A percentile compares a stretch with the other conserved stretches of the same genome.
Conservation (phyloP, 2,113 vertebrate species). For the Colossoma macropomum region DNA sequence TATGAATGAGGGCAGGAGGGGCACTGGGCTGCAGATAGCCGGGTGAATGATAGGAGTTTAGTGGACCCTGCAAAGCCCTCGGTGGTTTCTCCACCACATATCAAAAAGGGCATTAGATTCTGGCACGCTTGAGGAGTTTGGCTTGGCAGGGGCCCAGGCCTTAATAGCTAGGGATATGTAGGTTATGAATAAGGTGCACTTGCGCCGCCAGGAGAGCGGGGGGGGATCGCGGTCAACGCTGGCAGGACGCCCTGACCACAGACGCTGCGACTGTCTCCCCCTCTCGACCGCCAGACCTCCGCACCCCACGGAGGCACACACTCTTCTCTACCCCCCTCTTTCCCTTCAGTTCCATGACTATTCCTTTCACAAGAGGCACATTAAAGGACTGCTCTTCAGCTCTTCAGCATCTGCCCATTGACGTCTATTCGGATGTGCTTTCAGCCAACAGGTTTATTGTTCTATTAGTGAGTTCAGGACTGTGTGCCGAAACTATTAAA, state of each 20-base stretch:
- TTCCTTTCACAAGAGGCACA: background rate
- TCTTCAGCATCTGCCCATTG: background rate
- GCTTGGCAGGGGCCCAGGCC: slow-evolving; percentile 78
- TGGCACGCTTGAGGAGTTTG: slow-evolving; percentile 79
- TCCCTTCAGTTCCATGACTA: slow-evolving; percentile 6
- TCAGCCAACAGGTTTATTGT: background rate
- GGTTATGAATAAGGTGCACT: slow-evolving; percentile 69
- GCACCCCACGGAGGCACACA: background rate
- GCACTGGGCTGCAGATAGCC: slow-evolving; percentile 35
- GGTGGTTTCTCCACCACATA: slow-evolving; percentile 76
- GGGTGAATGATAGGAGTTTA: slow-evolving; percentile 79
- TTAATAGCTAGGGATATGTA: slow-evolving; percentile 72
- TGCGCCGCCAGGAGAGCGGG: slow-evolving; percentile 50
- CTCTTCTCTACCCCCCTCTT: too few species aligned
- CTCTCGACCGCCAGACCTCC: background rate
- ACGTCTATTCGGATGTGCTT: background rate
- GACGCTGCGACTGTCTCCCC: slow-evolving; percentile 51
- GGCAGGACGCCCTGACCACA: slow-evolving; percentile 62
- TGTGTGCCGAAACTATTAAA: background rate
- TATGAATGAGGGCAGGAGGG: slow-evolving; percentile 43
- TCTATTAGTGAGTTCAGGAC: background rate
- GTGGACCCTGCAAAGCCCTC: slow-evolving; percentile 74
- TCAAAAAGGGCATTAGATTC: slow-evolving; percentile 79
- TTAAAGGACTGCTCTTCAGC: background rate
- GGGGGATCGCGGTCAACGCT: slow-evolving; percentile 52